Conservation (phyloP, 1,140 invertebrate species). For the Apis florea region DNA sequence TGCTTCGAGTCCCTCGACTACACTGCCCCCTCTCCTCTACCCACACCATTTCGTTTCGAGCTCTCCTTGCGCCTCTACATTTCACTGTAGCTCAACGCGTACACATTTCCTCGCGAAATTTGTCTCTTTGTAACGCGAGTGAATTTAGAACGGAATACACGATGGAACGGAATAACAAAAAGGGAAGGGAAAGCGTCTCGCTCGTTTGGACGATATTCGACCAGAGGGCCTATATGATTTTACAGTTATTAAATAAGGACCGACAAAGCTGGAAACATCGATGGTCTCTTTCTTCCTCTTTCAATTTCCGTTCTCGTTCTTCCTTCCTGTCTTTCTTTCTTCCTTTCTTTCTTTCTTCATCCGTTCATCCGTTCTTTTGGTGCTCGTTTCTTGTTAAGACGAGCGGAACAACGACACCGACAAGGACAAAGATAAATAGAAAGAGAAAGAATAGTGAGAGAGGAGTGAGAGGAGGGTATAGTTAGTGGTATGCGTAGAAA, state of each 20-base stretch:
- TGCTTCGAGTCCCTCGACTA: neutral
- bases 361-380: neutral
- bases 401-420: constrained; percentile 24
- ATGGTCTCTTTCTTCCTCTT: neutral
- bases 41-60: too few species aligned
- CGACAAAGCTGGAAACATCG: constrained; percentile 7
- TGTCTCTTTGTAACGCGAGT: constrained; percentile 61
- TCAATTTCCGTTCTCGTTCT: neutral
- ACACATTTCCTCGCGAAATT: constrained; percentile 51
- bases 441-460: neutral
- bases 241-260: constrained; percentile 1
- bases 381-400: neutral
- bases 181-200: constrained; percentile 10
- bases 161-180: constrained; percentile 68
- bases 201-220: constrained; percentile 26
- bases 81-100: neutral
- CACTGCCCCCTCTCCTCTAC: neutral
- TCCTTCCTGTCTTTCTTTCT: neutral
- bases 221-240: constrained; percentile 21
- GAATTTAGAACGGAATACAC: constrained; percentile 65
- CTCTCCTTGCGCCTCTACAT: neutral
- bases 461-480: neutral
- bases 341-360: neutral
- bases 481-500: neutral
- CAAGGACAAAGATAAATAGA: constrained; percentile 18